Conservation (phyloP, 2,797 vertebrate genomes). For the Xyrichtys novacula region DNA sequence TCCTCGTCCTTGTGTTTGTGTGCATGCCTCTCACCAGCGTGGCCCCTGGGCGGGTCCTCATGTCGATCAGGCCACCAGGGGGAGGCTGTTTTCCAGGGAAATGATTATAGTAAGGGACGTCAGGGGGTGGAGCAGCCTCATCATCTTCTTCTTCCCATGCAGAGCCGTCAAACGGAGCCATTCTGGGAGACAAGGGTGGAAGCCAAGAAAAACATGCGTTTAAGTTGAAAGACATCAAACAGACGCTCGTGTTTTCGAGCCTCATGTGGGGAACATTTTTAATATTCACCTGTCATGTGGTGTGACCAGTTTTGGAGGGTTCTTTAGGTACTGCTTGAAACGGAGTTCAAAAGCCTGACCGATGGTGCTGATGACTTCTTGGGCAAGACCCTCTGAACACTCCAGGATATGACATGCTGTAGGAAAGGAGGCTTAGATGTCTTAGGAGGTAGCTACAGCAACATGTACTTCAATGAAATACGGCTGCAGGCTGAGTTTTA, state of each 20-base stretch:
- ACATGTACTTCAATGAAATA: conserved; percentile 23
- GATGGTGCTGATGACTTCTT: conserved; percentile 99
- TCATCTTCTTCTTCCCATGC: conserved; percentile 98
- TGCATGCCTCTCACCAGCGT: conserved; percentile 88
- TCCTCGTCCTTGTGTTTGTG: conserved; percentile 15
- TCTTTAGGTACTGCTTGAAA: conserved; percentile 99
- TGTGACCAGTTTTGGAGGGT: conserved; percentile 96
- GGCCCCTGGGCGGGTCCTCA: conserved; percentile 90
- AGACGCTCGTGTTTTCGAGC: conserved; percentile 1
- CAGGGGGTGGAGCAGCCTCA: conserved; percentile 88
- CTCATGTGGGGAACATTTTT: not conserved
- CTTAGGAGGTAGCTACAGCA: conserved; percentile 10
- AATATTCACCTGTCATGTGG: conserved; percentile 93
- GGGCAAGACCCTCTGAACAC: conserved; percentile 95
- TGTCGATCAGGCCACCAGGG: conserved; percentile 93
- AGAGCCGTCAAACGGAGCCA: conserved; percentile 97
- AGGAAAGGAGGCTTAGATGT: conserved; percentile 20
- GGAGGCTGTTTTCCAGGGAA: conserved; percentile 98
- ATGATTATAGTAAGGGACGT: conserved; percentile 98
- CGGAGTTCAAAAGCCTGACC: conserved; percentile 97
- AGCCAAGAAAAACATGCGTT: conserved; percentile 7
- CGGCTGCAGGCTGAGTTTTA: conserved; percentile 4
- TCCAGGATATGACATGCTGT: conserved; percentile 98
- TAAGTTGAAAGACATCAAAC: not conserved
- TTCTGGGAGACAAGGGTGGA: conserved; percentile 78